Evolutionary conservation across 2,797 vertebrate genomes (phyloP).

Genomic region (Scolopax bukidnonensis): DNA sequence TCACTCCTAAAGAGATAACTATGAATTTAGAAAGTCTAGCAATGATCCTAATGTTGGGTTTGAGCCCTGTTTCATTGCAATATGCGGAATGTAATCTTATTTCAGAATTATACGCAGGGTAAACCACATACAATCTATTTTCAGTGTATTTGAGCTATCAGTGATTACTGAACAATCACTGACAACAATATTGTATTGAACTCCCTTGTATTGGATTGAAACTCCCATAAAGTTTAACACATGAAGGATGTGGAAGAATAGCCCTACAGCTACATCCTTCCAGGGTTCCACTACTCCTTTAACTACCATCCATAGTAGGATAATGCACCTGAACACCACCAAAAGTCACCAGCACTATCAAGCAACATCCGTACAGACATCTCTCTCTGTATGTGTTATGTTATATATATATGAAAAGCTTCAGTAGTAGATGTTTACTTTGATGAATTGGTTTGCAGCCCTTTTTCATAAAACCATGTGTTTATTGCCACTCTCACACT

Average conservation of each 20-base stretch:
- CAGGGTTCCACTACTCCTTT: neutral
- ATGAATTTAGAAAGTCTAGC: neutral
- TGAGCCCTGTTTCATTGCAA: neutral
- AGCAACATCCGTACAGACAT: fast-evolving
- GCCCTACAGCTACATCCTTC: neutral
- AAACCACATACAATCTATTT: neutral
- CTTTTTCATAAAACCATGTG: neutral
- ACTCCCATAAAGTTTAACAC: neutral
- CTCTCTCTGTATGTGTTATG: neutral
- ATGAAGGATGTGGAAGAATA: neutral
- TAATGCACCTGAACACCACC: neutral
- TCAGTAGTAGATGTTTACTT: neutral
- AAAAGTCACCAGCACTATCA: neutral
- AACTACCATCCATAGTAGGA: neutral
- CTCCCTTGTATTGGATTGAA: neutral
- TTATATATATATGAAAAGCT: neutral
- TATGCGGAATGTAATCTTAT: neutral
- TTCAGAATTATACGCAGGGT: neutral
- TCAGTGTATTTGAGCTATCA: neutral
- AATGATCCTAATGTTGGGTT: neutral
- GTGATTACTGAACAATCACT: neutral
- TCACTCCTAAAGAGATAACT: slow-evolving; percentile 14
- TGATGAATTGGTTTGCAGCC: neutral
- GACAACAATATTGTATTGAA: neutral
- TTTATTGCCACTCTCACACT: neutral